phyloP scores from a whole-genome alignment of 2,113 vertebrate genomes.

The Forbesichthys papilliferus region DNA sequence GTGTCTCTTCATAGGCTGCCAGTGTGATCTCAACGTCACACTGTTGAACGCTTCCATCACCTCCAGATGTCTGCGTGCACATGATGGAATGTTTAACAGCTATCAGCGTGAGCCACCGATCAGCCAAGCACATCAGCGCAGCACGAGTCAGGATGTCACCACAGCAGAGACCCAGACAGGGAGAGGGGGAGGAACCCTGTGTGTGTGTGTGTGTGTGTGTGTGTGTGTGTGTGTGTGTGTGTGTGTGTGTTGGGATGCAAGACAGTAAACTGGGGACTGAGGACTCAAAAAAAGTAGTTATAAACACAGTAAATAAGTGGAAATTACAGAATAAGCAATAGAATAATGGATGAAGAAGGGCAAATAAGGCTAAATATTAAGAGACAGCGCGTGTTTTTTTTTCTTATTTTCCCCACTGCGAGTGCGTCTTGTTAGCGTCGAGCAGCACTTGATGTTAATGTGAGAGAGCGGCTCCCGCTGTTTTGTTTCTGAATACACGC shows the following conservation, averaged over 20 bases:
- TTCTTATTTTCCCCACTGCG: slow-evolving; percentile 17
- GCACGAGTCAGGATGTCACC: slow-evolving; percentile 63
- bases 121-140: slow-evolving; percentile 64
- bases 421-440: slow-evolving; percentile 53
- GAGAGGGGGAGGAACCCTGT: background rate
- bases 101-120: slow-evolving; percentile 59
- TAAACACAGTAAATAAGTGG: too few relatives aligned
- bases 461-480: slow-evolving; percentile 56
- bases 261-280: too few relatives aligned
- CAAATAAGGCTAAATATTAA: too few relatives aligned
- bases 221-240: slow-evolving; percentile 18
- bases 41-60: slow-evolving; percentile 44
- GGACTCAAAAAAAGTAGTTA: too few relatives aligned
- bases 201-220: slow-evolving; percentile 17
- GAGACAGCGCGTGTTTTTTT: slow-evolving; percentile 54
- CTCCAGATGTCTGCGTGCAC: slow-evolving; percentile 42
- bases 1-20: slow-evolving; percentile 15
- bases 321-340: background rate
- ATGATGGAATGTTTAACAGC: slow-evolving; percentile 63
- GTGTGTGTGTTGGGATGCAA: slow-evolving; percentile 7
- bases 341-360: too few relatives aligned
- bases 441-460: slow-evolving; percentile 53
- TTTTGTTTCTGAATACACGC: slow-evolving; percentile 47
- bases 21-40: slow-evolving; percentile 15
- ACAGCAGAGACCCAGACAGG: slow-evolving; percentile 35